phyloP scores from a whole-genome alignment of 2,113 vertebrate species.

The Dryoscopus gambensis region DNA sequence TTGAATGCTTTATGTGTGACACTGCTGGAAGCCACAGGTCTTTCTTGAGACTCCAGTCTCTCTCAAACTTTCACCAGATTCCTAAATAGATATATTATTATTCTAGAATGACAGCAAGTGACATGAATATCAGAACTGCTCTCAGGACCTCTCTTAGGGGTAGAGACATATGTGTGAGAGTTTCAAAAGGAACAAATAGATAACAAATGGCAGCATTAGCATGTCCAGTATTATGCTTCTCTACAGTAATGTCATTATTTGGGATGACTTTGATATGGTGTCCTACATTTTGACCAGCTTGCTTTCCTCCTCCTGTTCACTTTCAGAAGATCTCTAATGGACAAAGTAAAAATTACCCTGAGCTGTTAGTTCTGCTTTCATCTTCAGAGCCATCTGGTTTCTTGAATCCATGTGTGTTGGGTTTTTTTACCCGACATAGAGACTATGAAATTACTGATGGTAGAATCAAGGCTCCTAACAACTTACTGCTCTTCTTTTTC shows the following conservation, averaged over 20 bases:
- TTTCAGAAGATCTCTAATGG: background rate
- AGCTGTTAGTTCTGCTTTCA: slow-evolving; percentile 10
- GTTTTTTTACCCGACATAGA: background rate
- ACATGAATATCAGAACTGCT: background rate
- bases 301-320: background rate
- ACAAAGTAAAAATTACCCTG: background rate
- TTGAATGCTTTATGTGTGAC: background rate
- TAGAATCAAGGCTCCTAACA: background rate
- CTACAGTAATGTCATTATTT: background rate
- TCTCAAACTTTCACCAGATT: background rate
- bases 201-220: background rate
- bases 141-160: background rate
- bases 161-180: background rate
- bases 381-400: background rate
- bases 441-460: background rate
- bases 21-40: background rate
- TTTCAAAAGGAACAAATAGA: background rate
- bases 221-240: background rate
- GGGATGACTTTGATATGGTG: background rate
- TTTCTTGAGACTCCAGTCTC: background rate
- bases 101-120: background rate
- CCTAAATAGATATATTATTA: background rate
- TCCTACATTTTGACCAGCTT: background rate
- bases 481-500: background rate
- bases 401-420: background rate